These are phyloP conservation scores for Propithecus perrieri DNA, from an alignment of 2,797 vertebrate genomes.

Conservation along the genomic window DNA sequence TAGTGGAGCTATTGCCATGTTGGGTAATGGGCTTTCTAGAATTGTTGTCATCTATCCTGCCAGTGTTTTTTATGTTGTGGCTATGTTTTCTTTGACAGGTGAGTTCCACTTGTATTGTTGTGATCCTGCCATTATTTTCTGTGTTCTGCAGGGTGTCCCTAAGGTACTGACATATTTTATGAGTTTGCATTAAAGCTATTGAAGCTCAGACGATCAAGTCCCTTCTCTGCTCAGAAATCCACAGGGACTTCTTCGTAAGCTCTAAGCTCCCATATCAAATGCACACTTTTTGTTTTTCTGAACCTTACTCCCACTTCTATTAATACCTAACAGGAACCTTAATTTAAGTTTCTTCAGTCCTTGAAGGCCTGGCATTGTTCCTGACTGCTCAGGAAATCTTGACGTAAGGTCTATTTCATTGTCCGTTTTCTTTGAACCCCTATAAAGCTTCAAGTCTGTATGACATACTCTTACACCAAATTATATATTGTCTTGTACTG, in stretches of 20 bases:
- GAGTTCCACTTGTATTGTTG: background rate
- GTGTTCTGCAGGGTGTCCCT: background rate
- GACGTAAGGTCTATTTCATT: slow-evolving; percentile 33
- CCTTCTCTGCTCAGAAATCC: slow-evolving; percentile 20
- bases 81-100: slow-evolving; percentile 36
- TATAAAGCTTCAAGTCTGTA: slow-evolving; percentile 52
- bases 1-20: background rate
- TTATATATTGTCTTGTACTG: slow-evolving; percentile 44
- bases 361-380: slow-evolving; percentile 28
- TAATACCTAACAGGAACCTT: background rate
- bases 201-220: background rate
- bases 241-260: background rate
- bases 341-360: slow-evolving; percentile 9
- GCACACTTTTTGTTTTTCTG: slow-evolving; percentile 26
- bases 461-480: slow-evolving; percentile 42
- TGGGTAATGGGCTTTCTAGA: slow-evolving; percentile 27
- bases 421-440: slow-evolving; percentile 41
- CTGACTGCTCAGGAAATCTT: slow-evolving; percentile 30
- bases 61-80: slow-evolving; percentile 14
- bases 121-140: background rate
- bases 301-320: background rate
- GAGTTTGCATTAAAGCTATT: slow-evolving; percentile 34
- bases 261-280: background rate
- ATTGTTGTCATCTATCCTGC: background rate
- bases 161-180: background rate